These are phyloP conservation scores for Fragum whitleyi DNA, from an alignment of 2,888 invertebrate genomes.

Conservation along the genomic window DNA sequence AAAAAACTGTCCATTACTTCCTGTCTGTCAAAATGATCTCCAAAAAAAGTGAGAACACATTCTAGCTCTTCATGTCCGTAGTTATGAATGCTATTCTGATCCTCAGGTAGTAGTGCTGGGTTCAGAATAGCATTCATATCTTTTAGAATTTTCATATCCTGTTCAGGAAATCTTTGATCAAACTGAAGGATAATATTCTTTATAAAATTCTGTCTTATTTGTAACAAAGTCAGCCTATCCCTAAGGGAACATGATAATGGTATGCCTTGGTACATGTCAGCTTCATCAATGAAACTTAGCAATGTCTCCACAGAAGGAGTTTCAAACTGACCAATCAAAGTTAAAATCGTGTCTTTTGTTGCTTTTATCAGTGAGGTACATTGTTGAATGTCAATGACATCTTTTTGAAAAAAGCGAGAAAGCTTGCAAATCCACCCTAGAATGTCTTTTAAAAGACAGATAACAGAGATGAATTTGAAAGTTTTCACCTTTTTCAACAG, in stretches of 20 bases:
- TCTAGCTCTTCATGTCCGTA: slow-evolving; percentile 34
- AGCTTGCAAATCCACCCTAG: not conserved
- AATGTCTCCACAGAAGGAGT: slow-evolving; percentile 9
- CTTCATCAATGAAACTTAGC: slow-evolving; percentile 16
- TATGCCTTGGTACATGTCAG: slow-evolving; percentile 8
- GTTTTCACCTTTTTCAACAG: slow-evolving; percentile 38
- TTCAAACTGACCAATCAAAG: slow-evolving; percentile 1
- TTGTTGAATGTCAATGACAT: slow-evolving; percentile 27
- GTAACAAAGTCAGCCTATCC: not conserved
- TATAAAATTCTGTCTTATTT: slow-evolving; percentile 21
- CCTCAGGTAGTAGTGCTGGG: not conserved
- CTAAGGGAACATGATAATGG: slow-evolving; percentile 4
- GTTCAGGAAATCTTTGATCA: slow-evolving; percentile 37
- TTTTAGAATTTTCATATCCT: slow-evolving; percentile 30
- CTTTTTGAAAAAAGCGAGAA: slow-evolving; percentile 3
- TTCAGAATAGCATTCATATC: slow-evolving; percentile 31
- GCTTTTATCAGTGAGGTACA: slow-evolving; percentile 11
- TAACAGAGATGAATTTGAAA: slow-evolving; percentile 34
- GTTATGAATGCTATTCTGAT: not conserved
- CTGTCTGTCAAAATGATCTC: not conserved
- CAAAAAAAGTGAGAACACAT: slow-evolving; percentile 23
- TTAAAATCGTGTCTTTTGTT: slow-evolving; percentile 17
- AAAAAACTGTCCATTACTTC: slow-evolving; percentile 26
- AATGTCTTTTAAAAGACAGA: slow-evolving; percentile 20
- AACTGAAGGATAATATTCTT: slow-evolving; percentile 27